Base-by-base conservation (phyloP, 2,888 invertebrate genomes). In the Sphaeridia pumilis region DNA sequence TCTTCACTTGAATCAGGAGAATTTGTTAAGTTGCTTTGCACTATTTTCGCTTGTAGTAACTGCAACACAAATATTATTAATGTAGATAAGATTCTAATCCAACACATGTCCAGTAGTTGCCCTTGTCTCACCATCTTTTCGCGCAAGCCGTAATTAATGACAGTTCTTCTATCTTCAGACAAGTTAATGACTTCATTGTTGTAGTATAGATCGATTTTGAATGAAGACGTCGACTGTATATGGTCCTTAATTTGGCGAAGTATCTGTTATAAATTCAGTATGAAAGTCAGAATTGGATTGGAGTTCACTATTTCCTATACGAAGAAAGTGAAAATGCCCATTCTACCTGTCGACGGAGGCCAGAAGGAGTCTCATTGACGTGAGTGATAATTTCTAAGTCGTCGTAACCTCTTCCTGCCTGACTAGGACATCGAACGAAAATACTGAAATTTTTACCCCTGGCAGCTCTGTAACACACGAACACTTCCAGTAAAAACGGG, bases 1-100 rank as follows among this genome's bases (percentile, higher is more conserved):
- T 94, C 94, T 53, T 90, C 90, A 67, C 89, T 90, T 52, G 90
- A 89, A 69, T 94, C 95, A 50, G 87, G 87, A 54, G 86, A 86
- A 66, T 85, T 84, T 22, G 81, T 80, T 69, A 82, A 73, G 54
- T 82, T 82, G 17, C 57, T 76, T 66, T 83, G 85, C 58, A 81
- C 81, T 47, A 87, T 71, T 71, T 87, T 87, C 1, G 83, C 87
- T 38, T 83, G 83, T 59, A 87, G 74, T 55, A 82, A 69, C 82
- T 82, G 67, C 27, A 68, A 67, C 50, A 55, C 54, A 64, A 34
- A n/a, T n/a, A n/a, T n/a, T n/a, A n/a, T n/a, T n/a, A n/a, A n/a
- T n/a, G n/a, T n/a, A n/a, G n/a, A n/a, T n/a, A n/a, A n/a, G n/a
- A n/a, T n/a, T n/a, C n/a, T n/a, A n/a, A n/a, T n/a, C n/a, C n/a